Evolutionary conservation across 2,888 invertebrate species (phyloP), one percentile per base, ranked within the genome.

Genomic region (Pteria penguin): DNA sequence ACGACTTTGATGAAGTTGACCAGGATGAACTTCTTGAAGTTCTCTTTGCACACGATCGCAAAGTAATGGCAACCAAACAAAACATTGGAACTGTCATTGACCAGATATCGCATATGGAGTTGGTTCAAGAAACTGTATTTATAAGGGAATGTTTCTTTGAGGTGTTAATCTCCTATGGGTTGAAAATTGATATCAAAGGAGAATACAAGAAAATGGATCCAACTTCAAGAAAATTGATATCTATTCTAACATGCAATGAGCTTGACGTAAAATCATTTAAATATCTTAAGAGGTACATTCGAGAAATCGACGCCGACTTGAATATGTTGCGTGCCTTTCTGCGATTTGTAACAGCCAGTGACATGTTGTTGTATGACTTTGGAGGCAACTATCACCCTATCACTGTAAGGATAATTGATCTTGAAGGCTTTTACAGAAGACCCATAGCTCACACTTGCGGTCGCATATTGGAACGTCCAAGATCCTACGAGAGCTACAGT

Each of bases 401-500:
- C 11, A 31, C 32, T 31, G 57, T 69, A 4, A n/a, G 31, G 5
- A 27, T 67, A 14, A 55, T 67, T 8, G 67, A 55, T 4, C 1
- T 67, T 4, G 32, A 14, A 5, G 67, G 67, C 2, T n/a, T 29
- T 22, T 33, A 27, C 26, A 67, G 67, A 24, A 54, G 67, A 22
- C 55, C 55, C 11, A 24, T 67, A n/a, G 55, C 67, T 11, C 67
- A 67, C 31, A 67, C 67, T 11, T 67, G 67, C 31, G 67, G 67
- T 27, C 52, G 67, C 22, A 31, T 27, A n/a, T 22, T 67, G 8
- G 55, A 67, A n/a, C 27, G 54, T n/a, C 55, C 67, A 2, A 67
- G 22, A 52, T 8, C 45, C 4, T 54, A 67, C 14, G 55, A 67
- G 27, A 67, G 55, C 31, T 67, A 55, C n/a, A 4, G 31, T 4